These are phyloP conservation scores for Drosophila sechellia DNA, from an alignment of 1,140 invertebrate genomes.

Conservation along the genomic window DNA sequence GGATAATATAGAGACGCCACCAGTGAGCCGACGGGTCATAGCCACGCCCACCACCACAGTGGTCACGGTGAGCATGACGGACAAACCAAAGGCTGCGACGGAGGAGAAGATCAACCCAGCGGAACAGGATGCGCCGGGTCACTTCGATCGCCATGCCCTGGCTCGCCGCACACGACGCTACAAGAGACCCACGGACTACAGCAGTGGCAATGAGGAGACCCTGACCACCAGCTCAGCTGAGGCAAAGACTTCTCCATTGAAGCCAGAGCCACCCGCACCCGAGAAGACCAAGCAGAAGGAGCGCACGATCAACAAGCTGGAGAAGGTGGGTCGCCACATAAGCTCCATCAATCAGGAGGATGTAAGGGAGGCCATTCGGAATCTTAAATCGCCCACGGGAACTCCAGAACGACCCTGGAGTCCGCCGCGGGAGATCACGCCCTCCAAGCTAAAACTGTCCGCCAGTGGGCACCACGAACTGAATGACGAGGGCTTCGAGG, in stretches of 20 bases:
- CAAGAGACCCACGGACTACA: constrained; percentile 89
- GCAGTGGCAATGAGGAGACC: constrained; percentile 86
- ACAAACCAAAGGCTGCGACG: constrained; percentile 52
- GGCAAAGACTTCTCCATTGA: constrained; percentile 18
- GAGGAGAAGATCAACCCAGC: constrained; percentile 44
- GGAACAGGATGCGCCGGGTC: constrained; percentile 86
- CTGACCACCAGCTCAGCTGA: constrained; percentile 66
- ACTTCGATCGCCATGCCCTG: constrained; percentile 93
- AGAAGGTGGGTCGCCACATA: constrained; percentile 83
- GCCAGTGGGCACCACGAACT: constrained; percentile 87
- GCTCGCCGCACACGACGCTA: constrained; percentile 92
- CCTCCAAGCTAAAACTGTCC: constrained; percentile 50
- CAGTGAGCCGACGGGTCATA: constrained; percentile 88
- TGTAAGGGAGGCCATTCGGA: constrained; percentile 87
- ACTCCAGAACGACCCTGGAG: constrained; percentile 86
- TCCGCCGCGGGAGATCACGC: constrained; percentile 76
- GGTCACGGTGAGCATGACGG: constrained; percentile 69
- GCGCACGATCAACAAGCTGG: constrained; percentile 84
- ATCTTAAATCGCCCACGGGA: constrained; percentile 87
- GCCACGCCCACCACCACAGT: constrained; percentile 78
- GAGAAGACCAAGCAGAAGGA: constrained; percentile 52
- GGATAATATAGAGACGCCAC: constrained; percentile 95
- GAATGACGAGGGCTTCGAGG: constrained; percentile 95
- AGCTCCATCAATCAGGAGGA: constrained; percentile 88
- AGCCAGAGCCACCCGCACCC: constrained; percentile 30